Percentiles rank a stretch among this genome's conserved stretches.
phyloP scores from a whole-genome alignment of 2,113 vertebrate species.

The Marmota monax region DNA sequence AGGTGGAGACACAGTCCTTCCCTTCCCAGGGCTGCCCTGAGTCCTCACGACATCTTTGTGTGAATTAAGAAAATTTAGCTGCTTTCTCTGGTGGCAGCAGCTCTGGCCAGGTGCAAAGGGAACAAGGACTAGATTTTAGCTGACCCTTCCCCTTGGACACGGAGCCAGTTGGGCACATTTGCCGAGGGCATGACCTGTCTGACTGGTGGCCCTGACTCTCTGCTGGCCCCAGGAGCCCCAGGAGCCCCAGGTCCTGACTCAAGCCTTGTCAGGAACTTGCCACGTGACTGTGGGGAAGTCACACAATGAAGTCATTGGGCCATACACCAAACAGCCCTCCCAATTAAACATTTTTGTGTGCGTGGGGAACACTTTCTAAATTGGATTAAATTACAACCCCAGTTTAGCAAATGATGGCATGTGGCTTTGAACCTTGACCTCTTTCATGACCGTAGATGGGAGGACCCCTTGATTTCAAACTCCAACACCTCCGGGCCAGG shows the following conservation, averaged over 20 bases:
- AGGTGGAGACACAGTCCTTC: not conserved
- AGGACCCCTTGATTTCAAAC: not conserved
- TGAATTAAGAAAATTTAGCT: not conserved
- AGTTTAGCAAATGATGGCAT: not conserved
- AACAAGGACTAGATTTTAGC: no score
- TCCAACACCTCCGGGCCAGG: not conserved
- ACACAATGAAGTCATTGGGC: not conserved
- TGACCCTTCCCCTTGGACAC: no score
- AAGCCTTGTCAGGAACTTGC: not conserved
- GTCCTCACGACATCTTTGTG: not conserved
- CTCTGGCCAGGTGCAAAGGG: not conserved
- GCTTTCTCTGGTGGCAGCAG: not conserved
- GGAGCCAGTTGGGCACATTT: not conserved
- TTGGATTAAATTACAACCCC: no score
- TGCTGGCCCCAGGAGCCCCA: not conserved
- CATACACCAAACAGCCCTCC: not conserved
- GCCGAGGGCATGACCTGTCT: not conserved
- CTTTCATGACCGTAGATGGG: fast-evolving
- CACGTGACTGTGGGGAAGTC: not conserved
- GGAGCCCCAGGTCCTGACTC: not conserved
- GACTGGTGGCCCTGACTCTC: not conserved
- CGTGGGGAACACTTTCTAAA: not conserved
- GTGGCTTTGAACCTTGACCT: not conserved
- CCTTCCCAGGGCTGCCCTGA: not conserved
- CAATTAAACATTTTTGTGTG: not conserved